Base-by-base conservation (phyloP, 2,888 invertebrate species). In the Masnerella sp. region DNA sequence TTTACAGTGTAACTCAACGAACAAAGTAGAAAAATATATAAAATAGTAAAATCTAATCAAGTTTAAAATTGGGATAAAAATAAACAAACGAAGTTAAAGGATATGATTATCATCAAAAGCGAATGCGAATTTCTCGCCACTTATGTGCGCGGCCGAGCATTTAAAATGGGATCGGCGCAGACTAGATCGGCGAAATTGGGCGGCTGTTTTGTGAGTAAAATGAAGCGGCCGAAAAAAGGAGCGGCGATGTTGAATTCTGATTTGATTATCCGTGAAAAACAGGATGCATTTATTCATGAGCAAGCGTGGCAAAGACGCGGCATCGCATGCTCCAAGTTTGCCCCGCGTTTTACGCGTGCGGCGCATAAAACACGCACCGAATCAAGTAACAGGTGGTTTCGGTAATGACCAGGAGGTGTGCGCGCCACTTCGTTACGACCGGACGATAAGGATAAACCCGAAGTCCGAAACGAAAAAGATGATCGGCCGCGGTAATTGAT, bases 361-460 rank as follows among this genome's bases (percentile, higher is more conserved):
- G 68, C 43, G 11, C 58, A 58, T 68, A 73, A 68, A 73, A 68
- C 68, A 73, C 73, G 68, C 68, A 73, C 67, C 49, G 67, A 54
- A 68, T 62, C 47, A 73, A 68, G 75, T 77, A 78, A 78, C 78
- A 78, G 78, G 77, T 78, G 78, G 77, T 76, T 77, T 75, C 61
- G 77, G 77, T 78, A 77, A 78, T 78, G 76, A 76, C 69, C 49
- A 59, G 49, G 56, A 64, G 47, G 47, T 42, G 40, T 22, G 49
- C 30, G 65, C 30, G 42, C n/a, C 52, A 47, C 36, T 25, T 36
- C 22, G 38, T 56, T 59, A 49, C 59, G 43, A 51, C 15, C 28
- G 36, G 52, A 64, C 67, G 62, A 74, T 68, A 74, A 74, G 51
- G 45, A 74, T 74, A n/a, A n/a, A n/a, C n/a, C n/a, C n/a, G 34